Base-by-base conservation (phyloP, 2,888 invertebrate genomes). In the Orgyia antiqua region DNA sequence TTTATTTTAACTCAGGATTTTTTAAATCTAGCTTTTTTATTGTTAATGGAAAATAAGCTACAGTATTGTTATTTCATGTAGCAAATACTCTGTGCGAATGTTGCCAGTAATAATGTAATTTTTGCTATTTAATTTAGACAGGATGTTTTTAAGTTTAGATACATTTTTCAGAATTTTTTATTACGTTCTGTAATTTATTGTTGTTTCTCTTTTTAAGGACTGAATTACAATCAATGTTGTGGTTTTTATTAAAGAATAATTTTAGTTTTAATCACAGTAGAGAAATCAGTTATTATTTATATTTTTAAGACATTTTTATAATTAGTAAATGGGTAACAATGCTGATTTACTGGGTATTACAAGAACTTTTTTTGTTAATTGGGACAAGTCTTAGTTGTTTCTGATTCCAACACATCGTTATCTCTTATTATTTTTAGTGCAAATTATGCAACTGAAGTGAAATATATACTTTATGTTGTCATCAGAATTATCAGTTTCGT, bases 261-360 rank as follows among this genome's bases (percentile, higher is more conserved):
- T 75, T 52, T 70, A 68, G 60, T 71, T 74, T 69, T 65, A 66
- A 68, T 72, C 60, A 63, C 60, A 56, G 57, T 57, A 54, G 51
- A 37, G 45, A 66, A 70, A 74, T 77, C 73, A 73, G 59, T 67
- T 53, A 55, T 52, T 66, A 62, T 65, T 64, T 68, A 68, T 67
- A 69, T 64, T 67, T 68, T 62, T 63, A 63, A 54, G 53, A 56
- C 42, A 63, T 69, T 65, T 41, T 66, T 58, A 49, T 48, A 26
- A 53, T 4, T 4, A 42, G 42, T 44, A 55, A 50, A 52, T 51
- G 33, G 33, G 45, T 54, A 47, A 51, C 29, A 42, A 39, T 46
- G 53, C 62, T 68, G 56, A 61, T 72, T 66, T 53, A 42, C 43
- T 53, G 46, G 53, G 44, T 51, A 53, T 58, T 54, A 58, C 57